A percentile compares a stretch with the other conserved stretches of the same genome.
phyloP scores from a whole-genome alignment of 2,797 vertebrate genomes.

The Dryobates pubescens region DNA sequence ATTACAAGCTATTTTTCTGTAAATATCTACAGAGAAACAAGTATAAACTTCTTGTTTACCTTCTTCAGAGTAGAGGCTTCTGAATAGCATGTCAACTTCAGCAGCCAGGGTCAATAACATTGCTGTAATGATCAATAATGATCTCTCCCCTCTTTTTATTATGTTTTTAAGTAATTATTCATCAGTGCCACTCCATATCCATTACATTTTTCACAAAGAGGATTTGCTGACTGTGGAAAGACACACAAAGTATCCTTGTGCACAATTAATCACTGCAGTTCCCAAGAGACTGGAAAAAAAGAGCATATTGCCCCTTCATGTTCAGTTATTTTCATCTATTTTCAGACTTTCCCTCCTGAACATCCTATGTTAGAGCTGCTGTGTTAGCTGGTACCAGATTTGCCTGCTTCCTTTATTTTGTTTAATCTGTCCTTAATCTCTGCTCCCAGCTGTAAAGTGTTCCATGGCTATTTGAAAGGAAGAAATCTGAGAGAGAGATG shows the following conservation, averaged over 20 bases:
- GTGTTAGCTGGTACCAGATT: background rate
- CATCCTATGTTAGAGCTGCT: background rate
- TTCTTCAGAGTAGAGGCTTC: background rate
- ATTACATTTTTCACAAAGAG: slow-evolving; percentile 10
- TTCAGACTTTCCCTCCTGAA: background rate
- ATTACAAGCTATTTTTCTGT: background rate
- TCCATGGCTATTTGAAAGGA: background rate
- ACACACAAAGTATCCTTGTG: background rate
- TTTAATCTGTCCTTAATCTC: background rate
- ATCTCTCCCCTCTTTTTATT: background rate
- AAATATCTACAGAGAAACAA: background rate
- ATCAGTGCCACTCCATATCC: background rate
- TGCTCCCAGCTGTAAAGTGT: background rate
- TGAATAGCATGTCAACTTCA: background rate
- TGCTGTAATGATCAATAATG: background rate
- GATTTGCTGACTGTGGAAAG: background rate
- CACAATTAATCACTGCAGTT: background rate
- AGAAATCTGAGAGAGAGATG: background rate
- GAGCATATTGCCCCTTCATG: background rate
- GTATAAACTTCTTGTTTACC: background rate
- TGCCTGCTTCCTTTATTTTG: background rate
- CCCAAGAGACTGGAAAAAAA: background rate
- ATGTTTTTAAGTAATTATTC: background rate
- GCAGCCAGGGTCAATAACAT: background rate
- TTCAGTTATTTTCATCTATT: background rate